Conservation (phyloP, 2,797 vertebrate species). For the Anas flavirostris region DNA sequence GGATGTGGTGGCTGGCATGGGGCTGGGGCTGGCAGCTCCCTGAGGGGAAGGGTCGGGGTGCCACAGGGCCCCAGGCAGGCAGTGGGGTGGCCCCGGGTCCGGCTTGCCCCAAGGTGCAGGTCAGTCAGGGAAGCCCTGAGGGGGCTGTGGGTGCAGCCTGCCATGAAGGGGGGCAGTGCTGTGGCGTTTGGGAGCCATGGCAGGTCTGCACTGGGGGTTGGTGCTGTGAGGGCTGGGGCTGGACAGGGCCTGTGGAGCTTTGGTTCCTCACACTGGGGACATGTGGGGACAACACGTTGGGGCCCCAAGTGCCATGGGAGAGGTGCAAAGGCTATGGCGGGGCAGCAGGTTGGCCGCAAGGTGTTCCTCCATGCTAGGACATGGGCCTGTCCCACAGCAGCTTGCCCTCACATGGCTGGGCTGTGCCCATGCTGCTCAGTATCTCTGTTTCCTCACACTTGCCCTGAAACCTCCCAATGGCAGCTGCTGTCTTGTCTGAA, state of each 20-base stretch:
- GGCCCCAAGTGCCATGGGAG: background rate
- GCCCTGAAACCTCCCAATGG: rapidly evolving
- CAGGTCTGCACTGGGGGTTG: background rate
- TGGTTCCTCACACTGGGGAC: rapidly evolving
- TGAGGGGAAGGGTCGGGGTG: background rate
- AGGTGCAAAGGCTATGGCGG: background rate
- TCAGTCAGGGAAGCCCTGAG: background rate
- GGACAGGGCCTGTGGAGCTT: background rate
- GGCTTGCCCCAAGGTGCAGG: background rate
- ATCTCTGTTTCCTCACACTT: background rate
- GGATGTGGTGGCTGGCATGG: rapidly evolving
- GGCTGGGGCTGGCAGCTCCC: rapidly evolving
- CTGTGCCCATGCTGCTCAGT: rapidly evolving
- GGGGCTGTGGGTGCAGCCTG: background rate
- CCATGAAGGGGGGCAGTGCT: background rate
- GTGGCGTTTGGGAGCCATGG: background rate
- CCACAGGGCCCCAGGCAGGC: background rate
- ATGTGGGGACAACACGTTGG: rapidly evolving
- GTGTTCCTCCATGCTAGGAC: rapidly evolving
- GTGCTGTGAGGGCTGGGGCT: background rate
- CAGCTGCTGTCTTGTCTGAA: background rate
- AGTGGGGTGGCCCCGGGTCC: rapidly evolving
- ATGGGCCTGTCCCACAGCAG: rapidly evolving
- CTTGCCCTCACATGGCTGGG: background rate
- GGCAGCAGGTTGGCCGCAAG: background rate